Percentiles rank a stretch among this genome's conserved stretches.
These are phyloP conservation scores for Siderastrea siderea DNA, from an alignment of 92 coral and sea anemone genomes.

Conservation along the genomic window DNA sequence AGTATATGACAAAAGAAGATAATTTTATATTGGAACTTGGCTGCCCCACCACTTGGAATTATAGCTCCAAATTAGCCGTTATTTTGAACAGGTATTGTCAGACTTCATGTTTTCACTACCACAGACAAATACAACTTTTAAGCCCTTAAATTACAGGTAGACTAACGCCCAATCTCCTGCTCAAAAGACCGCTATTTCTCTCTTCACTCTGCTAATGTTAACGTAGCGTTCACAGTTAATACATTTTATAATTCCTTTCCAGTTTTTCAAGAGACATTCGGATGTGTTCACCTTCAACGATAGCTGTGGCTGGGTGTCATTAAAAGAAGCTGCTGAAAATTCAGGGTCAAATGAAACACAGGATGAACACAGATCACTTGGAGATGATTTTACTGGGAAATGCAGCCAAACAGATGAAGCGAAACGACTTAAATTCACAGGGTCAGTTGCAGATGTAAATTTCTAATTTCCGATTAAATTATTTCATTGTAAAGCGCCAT, in stretches of 20 bases:
- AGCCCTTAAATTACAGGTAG: not conserved
- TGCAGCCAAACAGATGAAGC: not conserved
- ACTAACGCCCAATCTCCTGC: no score
- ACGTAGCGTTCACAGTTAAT: not conserved
- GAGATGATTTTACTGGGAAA: not conserved
- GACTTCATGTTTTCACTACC: not conserved
- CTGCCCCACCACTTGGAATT: no score
- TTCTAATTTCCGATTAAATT: not conserved
- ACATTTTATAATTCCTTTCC: not conserved
- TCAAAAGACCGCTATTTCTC: no score
- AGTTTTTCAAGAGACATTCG: slow-evolving; percentile 82
- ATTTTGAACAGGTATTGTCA: no score
- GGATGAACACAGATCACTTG: not conserved
- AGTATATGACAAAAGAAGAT: no score
- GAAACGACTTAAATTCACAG: not conserved
- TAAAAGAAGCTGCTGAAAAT: slow-evolving; percentile 2
- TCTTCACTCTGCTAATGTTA: no score
- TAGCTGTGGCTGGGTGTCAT: slow-evolving; percentile 41
- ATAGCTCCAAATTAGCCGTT: not conserved
- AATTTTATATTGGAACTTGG: no score
- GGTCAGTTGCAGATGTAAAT: not conserved
- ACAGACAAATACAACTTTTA: not conserved
- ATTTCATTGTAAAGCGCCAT: not conserved
- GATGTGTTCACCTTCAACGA: slow-evolving; percentile 74
- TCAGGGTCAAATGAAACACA: not conserved